These are phyloP conservation scores for Solenopsis fugax DNA, from an alignment of 1,140 invertebrate species.

Conservation along the genomic window DNA sequence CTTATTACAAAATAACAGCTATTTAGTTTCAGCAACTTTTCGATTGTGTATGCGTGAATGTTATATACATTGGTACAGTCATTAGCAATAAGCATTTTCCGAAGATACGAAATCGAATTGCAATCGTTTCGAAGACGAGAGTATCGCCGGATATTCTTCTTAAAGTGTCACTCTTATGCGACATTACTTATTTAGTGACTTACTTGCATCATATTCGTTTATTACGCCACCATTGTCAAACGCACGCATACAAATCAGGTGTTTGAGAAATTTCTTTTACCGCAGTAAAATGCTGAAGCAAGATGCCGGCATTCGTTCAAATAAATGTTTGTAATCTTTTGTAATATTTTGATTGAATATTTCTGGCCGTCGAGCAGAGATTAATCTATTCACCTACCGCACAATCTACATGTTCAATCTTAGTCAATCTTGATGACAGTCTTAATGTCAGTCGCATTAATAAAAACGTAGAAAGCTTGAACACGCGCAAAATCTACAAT, in stretches of 20 bases:
- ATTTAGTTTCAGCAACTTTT: not conserved
- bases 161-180: not conserved
- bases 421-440: not conserved
- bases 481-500: not conserved
- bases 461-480: not conserved
- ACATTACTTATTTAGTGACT: not conserved
- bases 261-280: conserved; percentile 42
- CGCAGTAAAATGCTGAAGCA: conserved; percentile 8
- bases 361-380: conserved; percentile 3
- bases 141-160: conserved; percentile 19
- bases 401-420: not conserved
- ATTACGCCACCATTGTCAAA: conserved; percentile 41
- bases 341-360: conserved; percentile 22
- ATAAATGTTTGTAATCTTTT: not conserved
- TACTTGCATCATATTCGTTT: conserved; percentile 23
- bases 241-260: conserved; percentile 27
- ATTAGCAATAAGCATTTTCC: not conserved
- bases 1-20: not conserved
- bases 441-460: not conserved
- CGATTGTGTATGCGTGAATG: not conserved
- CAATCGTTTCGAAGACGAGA: not conserved
- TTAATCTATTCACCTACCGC: not conserved
- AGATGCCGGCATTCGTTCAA: not conserved
- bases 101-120: conserved; percentile 4
- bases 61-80: not conserved